These are phyloP conservation scores for Pelobates fuscus DNA, from an alignment of 2,113 vertebrate species.

Conservation along the genomic window DNA sequence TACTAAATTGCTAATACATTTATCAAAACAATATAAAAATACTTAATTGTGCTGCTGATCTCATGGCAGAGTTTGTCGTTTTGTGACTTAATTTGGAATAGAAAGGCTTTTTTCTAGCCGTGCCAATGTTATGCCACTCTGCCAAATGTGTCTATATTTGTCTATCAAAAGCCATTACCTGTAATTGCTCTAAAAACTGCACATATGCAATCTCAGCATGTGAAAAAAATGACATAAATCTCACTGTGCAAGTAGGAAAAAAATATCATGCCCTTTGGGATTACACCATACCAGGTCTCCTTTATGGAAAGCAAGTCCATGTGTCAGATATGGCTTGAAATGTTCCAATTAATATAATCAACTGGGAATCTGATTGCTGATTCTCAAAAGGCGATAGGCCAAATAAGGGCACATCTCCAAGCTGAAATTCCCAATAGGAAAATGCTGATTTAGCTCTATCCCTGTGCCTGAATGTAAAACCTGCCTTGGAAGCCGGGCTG, in stretches of 20 bases:
- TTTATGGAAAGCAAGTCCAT: slow-evolving; percentile 16
- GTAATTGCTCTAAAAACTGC: not conserved
- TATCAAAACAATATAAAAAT: too few species aligned
- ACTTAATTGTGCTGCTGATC: too few species aligned
- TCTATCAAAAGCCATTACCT: slow-evolving; percentile 7
- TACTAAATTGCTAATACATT: too few species aligned
- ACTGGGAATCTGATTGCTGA: slow-evolving; percentile 13
- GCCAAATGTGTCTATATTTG: slow-evolving; percentile 6
- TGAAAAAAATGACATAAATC: slow-evolving; percentile 24
- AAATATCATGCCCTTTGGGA: slow-evolving; percentile 42
- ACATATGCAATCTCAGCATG: slow-evolving; percentile 37
- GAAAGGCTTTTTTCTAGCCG: not conserved
- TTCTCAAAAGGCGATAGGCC: slow-evolving; percentile 21
- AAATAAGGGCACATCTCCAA: slow-evolving; percentile 19
- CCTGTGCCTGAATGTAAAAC: not conserved
- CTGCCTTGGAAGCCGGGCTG: not conserved
- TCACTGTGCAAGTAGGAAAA: slow-evolving; percentile 23
- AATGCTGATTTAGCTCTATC: slow-evolving; percentile 29
- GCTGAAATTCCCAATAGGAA: slow-evolving; percentile 34
- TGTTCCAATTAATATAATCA: slow-evolving; percentile 29
- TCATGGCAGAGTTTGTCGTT: too few species aligned
- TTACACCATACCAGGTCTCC: slow-evolving; percentile 3
- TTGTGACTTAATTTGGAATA: not conserved
- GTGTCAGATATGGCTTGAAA: slow-evolving; percentile 26
- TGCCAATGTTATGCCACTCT: slow-evolving; percentile 11